Evolutionary conservation across 1,140 invertebrate species (phyloP), one percentile per base, ranked within the genome.

Genomic region (Drosophila dunni): DNA sequence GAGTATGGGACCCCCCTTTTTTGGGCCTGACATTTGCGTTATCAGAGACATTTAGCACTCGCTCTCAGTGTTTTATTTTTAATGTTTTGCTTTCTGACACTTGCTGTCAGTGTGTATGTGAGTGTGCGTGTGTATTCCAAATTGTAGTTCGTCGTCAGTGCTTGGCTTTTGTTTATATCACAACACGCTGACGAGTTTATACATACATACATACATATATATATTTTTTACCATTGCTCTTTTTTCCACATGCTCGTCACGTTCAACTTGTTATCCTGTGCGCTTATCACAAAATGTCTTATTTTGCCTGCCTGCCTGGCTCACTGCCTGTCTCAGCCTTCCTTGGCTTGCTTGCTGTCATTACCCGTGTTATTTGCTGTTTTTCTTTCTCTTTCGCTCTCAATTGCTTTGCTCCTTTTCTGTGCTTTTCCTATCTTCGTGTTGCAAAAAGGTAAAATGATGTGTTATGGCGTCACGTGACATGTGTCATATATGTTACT

Each of bases 261-360:
- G 78, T 79, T 79, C 64, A 73, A 79, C 78, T 78, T 78, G 75
- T 79, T 79, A 79, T 79, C 78, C 53, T 79, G 78, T 78, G 69
- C 54, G 75, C 78, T 78, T 78, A 79, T 79, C 78, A 79, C 74
- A 79, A 68, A 78, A 79, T 74, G 78, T 77, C 78, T 79, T 78
- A 73, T 56, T 79, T 78, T 79, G 70, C 62, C 58, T 78, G 64
- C 45, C 33, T 50, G 33, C 46, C 45, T 68, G 29, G 42, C 33
- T 36, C 17, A 61, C 38, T 60, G 33, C 24, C 45, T 45, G 33
- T 15, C 13, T 15, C 57, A n/a, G 51, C 69, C 38, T 61, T 24
- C 17, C 46, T 46, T 58, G 69, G 38, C 46, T 53, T 53, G 58
- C 62, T 76, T 58, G 63, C 73, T 79, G 77, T 79, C 64, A 77